Evolutionary conservation across 2,797 vertebrate genomes (phyloP), one percentile per base, ranked within the genome.

Genomic region (Eutrigla gurnardus): DNA sequence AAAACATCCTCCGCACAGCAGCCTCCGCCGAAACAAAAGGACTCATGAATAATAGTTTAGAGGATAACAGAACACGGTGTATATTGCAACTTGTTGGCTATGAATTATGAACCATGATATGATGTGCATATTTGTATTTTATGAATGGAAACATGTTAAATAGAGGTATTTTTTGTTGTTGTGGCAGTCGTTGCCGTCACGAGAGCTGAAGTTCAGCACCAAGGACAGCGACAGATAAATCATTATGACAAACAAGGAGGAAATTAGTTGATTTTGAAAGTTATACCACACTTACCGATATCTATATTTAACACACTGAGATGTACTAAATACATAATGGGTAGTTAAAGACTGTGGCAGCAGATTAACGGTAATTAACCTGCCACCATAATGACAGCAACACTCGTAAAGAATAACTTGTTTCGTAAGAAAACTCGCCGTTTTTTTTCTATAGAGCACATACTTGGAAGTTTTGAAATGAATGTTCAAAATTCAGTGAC

Each of bases 161-260:
- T 7, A 15, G 15, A 62, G 11, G 3, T 45, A 6, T 33, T 37
- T 18, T 42, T 25, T 1, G 25, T 15, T 17, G 37, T 8, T 63
- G 37, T 5, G 43, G 32, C 55, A 39, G 42, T 33, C 0, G 3
- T 3, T 12, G 9, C 7, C 25, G 18, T n/a, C 11, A 10, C 0
- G 10, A 2, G 15, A 47, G 43, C 33, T 49, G 0, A 58, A 58
- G n/a, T 60, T 0, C 80, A 82, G 84, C 68, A 78, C 77, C 68
- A 72, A 10, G 73, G 71, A 85, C 75, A 83, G 83, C 40, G 8
- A 65, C 53, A 50, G 25, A 25, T 25, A 25, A 25, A 8, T 4
- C 4, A 0, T 0, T 62, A 33, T 46, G 25, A 50, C 4, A 12
- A 52, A 32, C 33, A 40, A 40, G 4, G 3, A 32, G n/a, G 3